These are phyloP conservation scores for Mallateleia sp. DNA, from an alignment of 2,888 invertebrate genomes.

Conservation along the genomic window DNA sequence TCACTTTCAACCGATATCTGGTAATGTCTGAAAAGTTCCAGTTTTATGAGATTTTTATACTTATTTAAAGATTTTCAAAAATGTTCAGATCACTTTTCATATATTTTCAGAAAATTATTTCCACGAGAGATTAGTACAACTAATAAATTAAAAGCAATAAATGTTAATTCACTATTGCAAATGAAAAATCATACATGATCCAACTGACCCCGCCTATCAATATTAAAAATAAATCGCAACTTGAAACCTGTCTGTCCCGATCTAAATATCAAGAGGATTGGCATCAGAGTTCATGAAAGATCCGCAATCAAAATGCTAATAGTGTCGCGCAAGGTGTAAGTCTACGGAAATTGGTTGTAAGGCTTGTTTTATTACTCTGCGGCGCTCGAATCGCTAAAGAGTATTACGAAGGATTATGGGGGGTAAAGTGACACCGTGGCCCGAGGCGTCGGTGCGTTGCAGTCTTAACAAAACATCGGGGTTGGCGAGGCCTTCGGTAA, in stretches of 20 bases:
- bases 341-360: conserved; percentile 88
- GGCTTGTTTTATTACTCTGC: conserved; percentile 85
- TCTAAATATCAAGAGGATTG: conserved; percentile 54
- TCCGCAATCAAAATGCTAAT: conserved; percentile 89
- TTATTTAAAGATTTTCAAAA: no score
- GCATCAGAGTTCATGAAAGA: conserved; percentile 69
- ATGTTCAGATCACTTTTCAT: no score
- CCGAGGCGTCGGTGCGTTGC: conserved; percentile 84
- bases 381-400: conserved; percentile 86
- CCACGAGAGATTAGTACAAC: no score
- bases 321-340: conserved; percentile 87
- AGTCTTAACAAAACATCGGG: conserved; percentile 89
- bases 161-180: not conserved
- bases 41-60: no score
- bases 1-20: no score
- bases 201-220: not conserved
- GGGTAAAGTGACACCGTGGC: conserved; percentile 87
- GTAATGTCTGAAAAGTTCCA: no score
- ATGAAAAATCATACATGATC: not conserved
- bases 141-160: no score
- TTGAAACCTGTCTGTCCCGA: conserved; percentile 25
- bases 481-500: conserved; percentile 88
- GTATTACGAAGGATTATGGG: conserved; percentile 88
- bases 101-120: no score
- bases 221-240: conserved; percentile 34